Base-by-base conservation (phyloP, 2,797 vertebrate genomes). In the Huso huso region DNA sequence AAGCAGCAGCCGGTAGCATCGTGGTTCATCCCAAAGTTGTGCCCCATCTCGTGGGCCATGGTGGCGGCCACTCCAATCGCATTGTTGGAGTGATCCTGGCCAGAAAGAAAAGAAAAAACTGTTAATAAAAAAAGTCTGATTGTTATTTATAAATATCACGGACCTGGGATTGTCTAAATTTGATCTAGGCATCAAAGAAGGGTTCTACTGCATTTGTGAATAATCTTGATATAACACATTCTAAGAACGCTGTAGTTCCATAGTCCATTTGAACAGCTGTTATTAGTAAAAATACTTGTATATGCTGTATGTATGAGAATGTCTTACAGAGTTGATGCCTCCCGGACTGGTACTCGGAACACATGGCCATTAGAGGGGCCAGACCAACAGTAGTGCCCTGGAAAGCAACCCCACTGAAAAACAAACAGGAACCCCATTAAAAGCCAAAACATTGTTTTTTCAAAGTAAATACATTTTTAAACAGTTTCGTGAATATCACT, bases 1-100 rank as follows among this genome's bases (percentile, higher is more conserved):
- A 76, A 85, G 71, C 96, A 99, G 82, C 96, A 99, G 67, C 91
- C 88, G 0, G 74, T 55, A 13, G 81, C 88, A 71, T 99, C 97
- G 0, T 99, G 97, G 70, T 83, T 98, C 96, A 99, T 99, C 10
- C 97, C 97, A 50, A 99, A 98, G 77, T 99, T 99, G 87, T 99
- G 97, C 49, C 97, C 97, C 88, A 99, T 93, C 83, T 99, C 97
- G 0, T 99, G 97, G 10, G 96, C 96, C 84, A 99, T 89, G 18
- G 97, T 99, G 72, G 96, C 94, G 18, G 96, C 97, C 23, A 96
- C 91, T 0, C 96, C 96, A 5, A 97, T 88, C 52, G 92, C 86
- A 67, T 82, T 92, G 62, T 93, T 88, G 0, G 96, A 96, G 84
- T 99, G 96, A 77, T 99, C 97, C 97, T 99, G 69, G 48, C 57